Conservation (phyloP, 2,113 vertebrate genomes). For the Psittacus erithacus region DNA sequence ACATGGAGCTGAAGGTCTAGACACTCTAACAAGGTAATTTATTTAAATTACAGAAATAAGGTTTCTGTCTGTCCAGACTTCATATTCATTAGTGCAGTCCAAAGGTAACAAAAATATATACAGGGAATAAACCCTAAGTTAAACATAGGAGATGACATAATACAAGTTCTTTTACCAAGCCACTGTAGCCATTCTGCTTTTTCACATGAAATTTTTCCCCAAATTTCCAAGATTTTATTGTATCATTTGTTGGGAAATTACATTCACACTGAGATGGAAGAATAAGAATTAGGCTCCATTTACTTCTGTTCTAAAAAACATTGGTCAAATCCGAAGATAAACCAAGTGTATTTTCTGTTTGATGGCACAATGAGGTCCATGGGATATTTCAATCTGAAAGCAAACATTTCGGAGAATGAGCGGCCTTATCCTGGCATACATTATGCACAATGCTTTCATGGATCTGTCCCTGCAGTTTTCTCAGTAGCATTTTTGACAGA, state of each 20-base stretch:
- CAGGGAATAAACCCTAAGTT: neutral
- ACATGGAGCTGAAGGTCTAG: neutral
- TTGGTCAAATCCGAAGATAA: neutral
- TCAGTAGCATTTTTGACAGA: neutral
- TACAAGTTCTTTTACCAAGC: neutral
- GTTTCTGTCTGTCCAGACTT: neutral
- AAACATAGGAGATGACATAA: neutral
- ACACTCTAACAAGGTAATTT: neutral
- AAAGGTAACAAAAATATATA: neutral
- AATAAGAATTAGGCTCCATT: neutral
- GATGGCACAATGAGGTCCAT: neutral
- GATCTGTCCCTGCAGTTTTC: neutral
- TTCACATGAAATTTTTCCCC: neutral
- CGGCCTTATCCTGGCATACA: rapidly evolving
- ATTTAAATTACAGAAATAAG: neutral
- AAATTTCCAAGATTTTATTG: neutral
- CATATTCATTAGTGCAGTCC: neutral
- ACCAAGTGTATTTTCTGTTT: neutral
- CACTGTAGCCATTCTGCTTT: rapidly evolving
- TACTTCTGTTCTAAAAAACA: neutral
- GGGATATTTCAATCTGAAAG: neutral
- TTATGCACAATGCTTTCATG: neutral
- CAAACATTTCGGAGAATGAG: neutral
- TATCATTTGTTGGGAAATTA: neutral
- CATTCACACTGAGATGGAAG: neutral